Evolutionary conservation across 2,888 invertebrate species (phyloP).

Genomic region (Drosophila maculinotata): DNA sequence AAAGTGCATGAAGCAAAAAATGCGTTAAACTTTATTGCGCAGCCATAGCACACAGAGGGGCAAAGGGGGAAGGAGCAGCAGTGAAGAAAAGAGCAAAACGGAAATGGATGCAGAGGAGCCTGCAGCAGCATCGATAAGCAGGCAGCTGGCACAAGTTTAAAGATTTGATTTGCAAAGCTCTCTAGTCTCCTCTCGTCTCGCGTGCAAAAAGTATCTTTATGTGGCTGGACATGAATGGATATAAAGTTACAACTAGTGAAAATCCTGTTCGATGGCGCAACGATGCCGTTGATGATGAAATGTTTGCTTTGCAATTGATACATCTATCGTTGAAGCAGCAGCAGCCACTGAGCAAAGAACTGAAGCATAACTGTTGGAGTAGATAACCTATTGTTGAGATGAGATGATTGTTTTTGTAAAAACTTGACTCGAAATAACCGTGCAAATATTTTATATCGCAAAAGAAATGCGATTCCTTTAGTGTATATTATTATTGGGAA

Average conservation of each 20-base stretch:
- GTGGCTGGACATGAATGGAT: slow-evolving; percentile 42
- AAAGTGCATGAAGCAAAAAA: slow-evolving; percentile 66
- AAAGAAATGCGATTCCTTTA: background rate
- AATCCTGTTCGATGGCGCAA: slow-evolving; percentile 29
- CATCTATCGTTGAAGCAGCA: slow-evolving; percentile 45
- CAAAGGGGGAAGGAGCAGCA: background rate
- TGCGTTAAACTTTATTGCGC: slow-evolving; percentile 75
- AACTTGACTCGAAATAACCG: background rate
- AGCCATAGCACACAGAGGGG: too few species aligned
- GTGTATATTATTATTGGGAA: too few species aligned
- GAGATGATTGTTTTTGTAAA: slow-evolving; percentile 8
- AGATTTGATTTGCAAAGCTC: slow-evolving; percentile 74
- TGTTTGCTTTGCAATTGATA: slow-evolving; percentile 64
- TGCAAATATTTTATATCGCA: background rate
- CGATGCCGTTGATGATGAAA: slow-evolving; percentile 57
- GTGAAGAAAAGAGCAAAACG: background rate
- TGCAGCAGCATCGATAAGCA: slow-evolving; percentile 64
- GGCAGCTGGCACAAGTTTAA: slow-evolving; percentile 67
- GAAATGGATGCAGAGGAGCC: slow-evolving; percentile 22
- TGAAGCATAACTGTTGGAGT: slow-evolving; percentile 20
- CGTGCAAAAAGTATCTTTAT: too few species aligned
- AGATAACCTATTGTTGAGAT: too few species aligned
- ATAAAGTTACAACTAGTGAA: slow-evolving; percentile 31
- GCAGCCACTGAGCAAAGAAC: slow-evolving; percentile 39
- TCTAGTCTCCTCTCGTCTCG: background rate